Percentiles rank a stretch among this genome's conserved stretches.
phyloP scores from a whole-genome alignment of 1,140 invertebrate species.

The Trichonephila clavata region DNA sequence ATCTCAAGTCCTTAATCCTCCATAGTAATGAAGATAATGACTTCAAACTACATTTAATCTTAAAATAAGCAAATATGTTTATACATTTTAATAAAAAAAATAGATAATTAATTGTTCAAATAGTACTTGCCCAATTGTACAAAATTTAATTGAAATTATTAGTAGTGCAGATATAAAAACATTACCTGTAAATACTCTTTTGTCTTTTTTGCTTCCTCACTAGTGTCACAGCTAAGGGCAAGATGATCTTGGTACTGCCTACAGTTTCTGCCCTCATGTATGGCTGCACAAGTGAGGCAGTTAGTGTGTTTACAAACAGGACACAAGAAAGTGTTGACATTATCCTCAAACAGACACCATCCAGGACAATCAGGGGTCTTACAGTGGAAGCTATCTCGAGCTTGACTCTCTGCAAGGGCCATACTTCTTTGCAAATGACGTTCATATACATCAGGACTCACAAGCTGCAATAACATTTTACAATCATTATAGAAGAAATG shows the following conservation, averaged over 20 bases:
- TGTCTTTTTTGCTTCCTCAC: conserved; percentile 88
- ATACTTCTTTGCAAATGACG: conserved; percentile 90
- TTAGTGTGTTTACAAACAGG: conserved; percentile 91
- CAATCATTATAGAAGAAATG: no score
- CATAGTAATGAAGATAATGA: no score
- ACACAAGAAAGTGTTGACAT: conserved; percentile 93
- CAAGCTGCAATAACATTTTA: conserved; percentile 82
- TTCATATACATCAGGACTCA: conserved; percentile 88
- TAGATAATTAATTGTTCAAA: no score
- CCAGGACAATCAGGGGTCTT: conserved; percentile 93
- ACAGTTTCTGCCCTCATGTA: conserved; percentile 92
- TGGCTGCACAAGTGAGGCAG: conserved; percentile 94
- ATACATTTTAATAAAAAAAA: no score
- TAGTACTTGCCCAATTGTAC: no score
- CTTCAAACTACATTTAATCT: no score
- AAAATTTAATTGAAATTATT: no score
- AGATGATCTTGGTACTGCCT: conserved; percentile 91
- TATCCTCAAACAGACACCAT: conserved; percentile 95
- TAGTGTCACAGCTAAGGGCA: conserved; percentile 84
- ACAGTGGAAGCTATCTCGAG: conserved; percentile 94
- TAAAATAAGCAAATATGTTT: no score
- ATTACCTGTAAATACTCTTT: conserved; percentile 87
- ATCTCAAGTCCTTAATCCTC: no score
- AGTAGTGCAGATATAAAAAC: neutral
- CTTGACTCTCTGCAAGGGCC: conserved; percentile 90